phyloP scores from a whole-genome alignment of 2,888 invertebrate genomes.

The Mechanitis messenoides region DNA sequence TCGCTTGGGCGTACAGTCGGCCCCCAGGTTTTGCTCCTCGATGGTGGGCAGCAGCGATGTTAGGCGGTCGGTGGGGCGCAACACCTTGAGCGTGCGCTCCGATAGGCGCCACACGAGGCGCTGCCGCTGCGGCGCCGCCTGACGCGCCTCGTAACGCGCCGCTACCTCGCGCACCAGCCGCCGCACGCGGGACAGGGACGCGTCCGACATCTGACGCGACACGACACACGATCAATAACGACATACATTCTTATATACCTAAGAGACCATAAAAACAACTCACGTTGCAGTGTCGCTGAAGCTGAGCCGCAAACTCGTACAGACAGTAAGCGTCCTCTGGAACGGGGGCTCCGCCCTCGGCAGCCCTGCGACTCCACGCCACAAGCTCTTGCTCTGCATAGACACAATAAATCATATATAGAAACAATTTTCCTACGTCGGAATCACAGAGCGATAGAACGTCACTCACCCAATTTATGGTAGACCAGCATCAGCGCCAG shows the following conservation, averaged over 20 bases:
- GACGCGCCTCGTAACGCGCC: slow-evolving; percentile 83
- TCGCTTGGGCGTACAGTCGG: slow-evolving; percentile 51
- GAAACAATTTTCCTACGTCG: not conserved
- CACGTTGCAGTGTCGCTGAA: slow-evolving; percentile 84
- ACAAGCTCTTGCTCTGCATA: slow-evolving; percentile 52
- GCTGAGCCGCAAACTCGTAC: slow-evolving; percentile 82
- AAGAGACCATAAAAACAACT: slow-evolving; percentile 35
- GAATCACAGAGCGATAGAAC: too few species aligned
- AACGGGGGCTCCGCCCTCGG: slow-evolving; percentile 34
- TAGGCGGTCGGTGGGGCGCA: slow-evolving; percentile 85
- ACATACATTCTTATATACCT: slow-evolving; percentile 12
- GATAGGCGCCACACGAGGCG: slow-evolving; percentile 87
- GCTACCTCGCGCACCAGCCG: slow-evolving; percentile 79
- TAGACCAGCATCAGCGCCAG: slow-evolving; percentile 85
- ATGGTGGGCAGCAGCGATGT: slow-evolving; percentile 84
- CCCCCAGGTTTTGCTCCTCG: slow-evolving; percentile 77
- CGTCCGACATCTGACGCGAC: slow-evolving; percentile 79
- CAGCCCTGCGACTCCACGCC: slow-evolving; percentile 39
- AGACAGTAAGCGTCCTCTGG: slow-evolving; percentile 77
- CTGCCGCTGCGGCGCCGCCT: slow-evolving; percentile 81
- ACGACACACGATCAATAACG: slow-evolving; percentile 19
- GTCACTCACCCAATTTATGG: slow-evolving; percentile 76
- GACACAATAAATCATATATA: not conserved
- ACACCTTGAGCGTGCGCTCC: slow-evolving; percentile 80
- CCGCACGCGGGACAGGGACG: slow-evolving; percentile 79